Conservation (phyloP, 2,888 invertebrate genomes). For the Hydroisotoma schaefferi region DNA sequence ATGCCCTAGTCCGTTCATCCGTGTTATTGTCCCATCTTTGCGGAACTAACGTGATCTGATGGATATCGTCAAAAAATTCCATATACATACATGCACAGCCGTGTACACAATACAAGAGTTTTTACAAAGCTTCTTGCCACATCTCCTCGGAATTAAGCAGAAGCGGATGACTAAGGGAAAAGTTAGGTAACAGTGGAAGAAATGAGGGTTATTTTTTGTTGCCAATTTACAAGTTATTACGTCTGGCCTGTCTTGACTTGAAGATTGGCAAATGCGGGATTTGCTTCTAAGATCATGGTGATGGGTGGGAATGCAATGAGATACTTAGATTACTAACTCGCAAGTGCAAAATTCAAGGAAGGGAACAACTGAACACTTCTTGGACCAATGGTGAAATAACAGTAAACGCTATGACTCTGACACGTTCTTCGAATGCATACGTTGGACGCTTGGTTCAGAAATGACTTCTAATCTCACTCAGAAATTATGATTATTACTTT, state of each 20-base stretch:
- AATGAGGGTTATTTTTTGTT: not conserved
- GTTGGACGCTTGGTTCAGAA: too few relatives aligned
- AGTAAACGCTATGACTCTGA: not conserved
- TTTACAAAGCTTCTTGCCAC: not conserved
- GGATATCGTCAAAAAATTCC: not conserved
- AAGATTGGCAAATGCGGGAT: too few relatives aligned
- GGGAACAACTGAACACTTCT: not conserved
- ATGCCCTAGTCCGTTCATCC: constrained; percentile 2
- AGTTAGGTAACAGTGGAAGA: constrained; percentile 1
- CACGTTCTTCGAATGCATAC: not conserved
- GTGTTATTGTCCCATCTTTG: constrained; percentile 7
- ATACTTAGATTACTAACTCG: not conserved
- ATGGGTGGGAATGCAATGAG: too few relatives aligned
- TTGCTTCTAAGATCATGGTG: too few relatives aligned
- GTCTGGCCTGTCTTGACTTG: not conserved
- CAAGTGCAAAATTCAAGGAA: constrained; percentile 8
- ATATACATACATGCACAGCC: not conserved
- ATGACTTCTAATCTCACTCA: too few relatives aligned
- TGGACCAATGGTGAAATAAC: constrained; percentile 6
- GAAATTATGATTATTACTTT: too few relatives aligned
- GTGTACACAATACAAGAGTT: not conserved
- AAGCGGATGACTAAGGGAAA: not conserved
- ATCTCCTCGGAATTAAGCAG: not conserved
- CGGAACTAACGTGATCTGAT: constrained; percentile 1
- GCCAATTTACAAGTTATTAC: not conserved